Base-by-base conservation (phyloP, 2,888 invertebrate species). In the Pocota personata region DNA sequence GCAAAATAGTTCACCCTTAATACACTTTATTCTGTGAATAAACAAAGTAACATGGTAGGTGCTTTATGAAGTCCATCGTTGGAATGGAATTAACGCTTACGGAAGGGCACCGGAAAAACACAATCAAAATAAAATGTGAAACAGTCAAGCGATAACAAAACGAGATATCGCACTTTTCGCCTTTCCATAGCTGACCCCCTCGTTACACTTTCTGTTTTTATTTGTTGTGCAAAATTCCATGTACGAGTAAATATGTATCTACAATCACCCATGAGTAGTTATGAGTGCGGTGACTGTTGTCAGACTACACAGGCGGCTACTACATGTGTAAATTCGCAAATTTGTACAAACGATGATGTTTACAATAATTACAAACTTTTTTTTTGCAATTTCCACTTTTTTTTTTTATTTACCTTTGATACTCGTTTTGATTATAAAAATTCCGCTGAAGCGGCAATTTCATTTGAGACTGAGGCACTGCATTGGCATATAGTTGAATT, bases 321-420 rank as follows among this genome's bases (percentile, higher is more conserved):
- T 69, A 79, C 83, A 84, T 79, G 80, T 84, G 84, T 84, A 75
- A 80, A 64, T 50, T 80, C 14, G 37, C 7, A 52, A 72, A 48
- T 83, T 66, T 83, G 46, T 52, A 72, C 66, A 67, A 76, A 69
- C 55, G 60, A 73, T 40, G 46, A 62, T 83, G 83, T 83, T 83
- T 72, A 78, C 83, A 83, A 66, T 72, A 78, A 64, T 48, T 67
- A 79, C 79, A 79, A 40, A 24, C 4, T 50, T 5, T 32, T 6
- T 46, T 6, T 16, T 32, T 66, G 24, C 46, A 43, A 35, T 40
- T 73, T 21, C 24, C 6, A 27, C 8, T 58, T 24, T 64, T 37
- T 55, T 55, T 37, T 8, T 57, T 30, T 19, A 2, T 69, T 57
- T 57, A 19, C 7, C 27, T 52, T 57, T 50, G 8, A 37, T 43